Percentiles rank a stretch among this genome's conserved stretches.
Evolutionary conservation across 2,888 invertebrate species (phyloP).

Genomic region (Calameuta idolon): DNA sequence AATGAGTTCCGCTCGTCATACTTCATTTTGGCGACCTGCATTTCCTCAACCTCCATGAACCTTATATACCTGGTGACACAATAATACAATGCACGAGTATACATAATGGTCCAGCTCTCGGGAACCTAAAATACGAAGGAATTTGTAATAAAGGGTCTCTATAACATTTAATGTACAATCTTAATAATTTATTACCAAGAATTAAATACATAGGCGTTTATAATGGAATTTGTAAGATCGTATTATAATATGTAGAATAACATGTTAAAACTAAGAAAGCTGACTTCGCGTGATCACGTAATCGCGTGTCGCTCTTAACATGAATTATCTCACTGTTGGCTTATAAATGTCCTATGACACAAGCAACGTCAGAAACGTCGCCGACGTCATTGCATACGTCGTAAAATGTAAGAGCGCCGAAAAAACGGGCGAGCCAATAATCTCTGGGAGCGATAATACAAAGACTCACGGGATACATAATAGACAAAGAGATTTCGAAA

Average conservation of each 20-base stretch:
- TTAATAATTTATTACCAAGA: slow-evolving; percentile 47
- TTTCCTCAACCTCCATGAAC: neutral
- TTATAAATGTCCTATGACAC: neutral
- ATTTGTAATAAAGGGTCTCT: neutral
- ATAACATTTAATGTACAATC: slow-evolving; percentile 44
- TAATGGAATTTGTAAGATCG: slow-evolving; percentile 26
- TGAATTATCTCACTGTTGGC: neutral
- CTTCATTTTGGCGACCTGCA: neutral
- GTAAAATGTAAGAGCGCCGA: neutral
- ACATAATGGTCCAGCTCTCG: neutral
- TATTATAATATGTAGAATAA: slow-evolving; percentile 3
- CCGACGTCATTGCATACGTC: neutral
- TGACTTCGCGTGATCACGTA: neutral
- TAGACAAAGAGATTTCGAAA: neutral
- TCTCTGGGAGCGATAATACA: neutral
- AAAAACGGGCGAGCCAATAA: neutral
- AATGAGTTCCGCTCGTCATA: neutral
- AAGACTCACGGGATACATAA: neutral
- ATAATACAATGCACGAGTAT: neutral
- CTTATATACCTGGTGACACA: neutral
- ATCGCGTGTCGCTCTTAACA: neutral
- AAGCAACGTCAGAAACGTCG: too few relatives aligned
- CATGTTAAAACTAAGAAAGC: slow-evolving; percentile 10
- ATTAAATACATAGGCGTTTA: slow-evolving; percentile 46
- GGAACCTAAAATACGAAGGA: neutral